Evolutionary conservation across 2,113 vertebrate genomes (phyloP).

Genomic region (Strix uralensis): DNA sequence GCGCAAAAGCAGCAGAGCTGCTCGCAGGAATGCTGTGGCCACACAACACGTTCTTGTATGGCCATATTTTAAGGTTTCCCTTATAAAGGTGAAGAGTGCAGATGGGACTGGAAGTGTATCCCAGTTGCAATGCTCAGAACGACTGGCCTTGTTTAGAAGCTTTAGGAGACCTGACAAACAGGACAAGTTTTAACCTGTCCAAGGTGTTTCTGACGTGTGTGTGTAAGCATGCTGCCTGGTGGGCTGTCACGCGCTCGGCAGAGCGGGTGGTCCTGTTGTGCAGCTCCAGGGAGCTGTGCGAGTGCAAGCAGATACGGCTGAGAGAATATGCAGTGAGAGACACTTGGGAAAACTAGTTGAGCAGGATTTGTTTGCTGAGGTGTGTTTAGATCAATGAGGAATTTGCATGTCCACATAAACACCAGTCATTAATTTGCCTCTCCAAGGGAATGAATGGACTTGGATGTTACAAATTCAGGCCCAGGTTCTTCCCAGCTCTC

Average conservation of each 20-base stretch:
- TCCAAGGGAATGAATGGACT: not conserved
- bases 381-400: not conserved
- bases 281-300: not conserved
- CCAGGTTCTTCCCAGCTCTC: not conserved
- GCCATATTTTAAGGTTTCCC: not conserved
- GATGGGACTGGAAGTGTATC: not conserved
- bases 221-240: not conserved
- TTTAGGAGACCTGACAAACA: not conserved
- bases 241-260: fast-evolving
- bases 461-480: not conserved
- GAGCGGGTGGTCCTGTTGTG: not conserved
- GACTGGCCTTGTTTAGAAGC: not conserved
- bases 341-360: not conserved
- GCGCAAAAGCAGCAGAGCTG: not conserved
- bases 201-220: not conserved
- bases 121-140: not conserved
- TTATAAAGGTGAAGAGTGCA: not conserved
- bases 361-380: not conserved
- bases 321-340: not conserved
- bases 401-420: not conserved
- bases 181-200: not conserved
- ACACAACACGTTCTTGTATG: fast-evolving
- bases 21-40: not conserved
- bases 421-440: not conserved
- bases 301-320: not conserved